These are phyloP conservation scores for Drosophila nr. medialis DNA, from an alignment of 2,888 invertebrate species.

Conservation along the genomic window DNA sequence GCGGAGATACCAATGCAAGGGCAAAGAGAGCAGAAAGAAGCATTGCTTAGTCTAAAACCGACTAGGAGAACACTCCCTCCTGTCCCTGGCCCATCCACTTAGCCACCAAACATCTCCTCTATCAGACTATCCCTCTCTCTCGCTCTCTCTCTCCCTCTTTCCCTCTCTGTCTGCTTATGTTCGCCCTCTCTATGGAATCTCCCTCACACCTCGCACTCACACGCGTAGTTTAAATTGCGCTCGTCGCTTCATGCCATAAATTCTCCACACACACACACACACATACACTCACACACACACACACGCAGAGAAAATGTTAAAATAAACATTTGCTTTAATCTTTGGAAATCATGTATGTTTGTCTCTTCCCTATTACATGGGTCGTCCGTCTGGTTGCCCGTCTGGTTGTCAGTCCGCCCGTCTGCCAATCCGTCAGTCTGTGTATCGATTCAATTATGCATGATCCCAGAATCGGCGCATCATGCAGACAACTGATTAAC, in stretches of 20 bases:
- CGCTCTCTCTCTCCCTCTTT: not conserved
- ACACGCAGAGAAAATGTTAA: constrained; percentile 35
- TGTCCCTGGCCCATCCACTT: not conserved
- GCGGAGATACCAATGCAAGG: constrained; percentile 35
- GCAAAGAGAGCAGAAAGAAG: not conserved
- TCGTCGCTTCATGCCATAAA: constrained; percentile 69
- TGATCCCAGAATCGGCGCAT: constrained; percentile 57
- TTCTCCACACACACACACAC: constrained; percentile 42
- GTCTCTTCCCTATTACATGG: not conserved
- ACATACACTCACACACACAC: not conserved
- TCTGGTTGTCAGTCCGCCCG: not conserved
- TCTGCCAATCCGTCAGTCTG: constrained; percentile 19
- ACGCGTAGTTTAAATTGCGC: constrained; percentile 78
- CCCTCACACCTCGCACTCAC: constrained; percentile 59
- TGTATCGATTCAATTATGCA: constrained; percentile 71
- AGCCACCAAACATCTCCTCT: not conserved
- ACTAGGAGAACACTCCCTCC: constrained; percentile 5
- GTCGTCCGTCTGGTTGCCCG: not conserved
- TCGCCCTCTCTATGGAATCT: constrained; percentile 1
- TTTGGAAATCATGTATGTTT: constrained; percentile 24
- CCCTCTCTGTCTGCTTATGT: not conserved
- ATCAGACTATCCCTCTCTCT: not conserved
- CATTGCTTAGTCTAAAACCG: constrained; percentile 8
- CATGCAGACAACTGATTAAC: constrained; percentile 74
- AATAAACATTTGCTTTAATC: constrained; percentile 57